Percentiles rank a stretch among this genome's conserved stretches.
Evolutionary conservation across 2,113 vertebrate species (phyloP).

Genomic region (Nematolebias whitei): DNA sequence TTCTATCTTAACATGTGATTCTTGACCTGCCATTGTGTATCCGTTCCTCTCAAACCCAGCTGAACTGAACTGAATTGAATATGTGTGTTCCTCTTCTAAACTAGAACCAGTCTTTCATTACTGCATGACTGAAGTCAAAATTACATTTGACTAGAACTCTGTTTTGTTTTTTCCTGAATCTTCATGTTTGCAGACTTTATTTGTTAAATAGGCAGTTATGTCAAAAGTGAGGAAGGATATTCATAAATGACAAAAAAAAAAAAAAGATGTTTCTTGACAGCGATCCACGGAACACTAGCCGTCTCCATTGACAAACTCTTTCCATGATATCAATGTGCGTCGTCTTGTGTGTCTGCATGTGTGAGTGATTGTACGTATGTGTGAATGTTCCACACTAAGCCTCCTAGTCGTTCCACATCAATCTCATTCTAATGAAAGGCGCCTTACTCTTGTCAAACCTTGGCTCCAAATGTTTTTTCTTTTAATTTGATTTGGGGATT

Average conservation of each 20-base stretch:
- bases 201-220: conserved; percentile 63
- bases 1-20: no score
- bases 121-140: conserved; percentile 47
- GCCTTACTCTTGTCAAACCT: conserved; percentile 70
- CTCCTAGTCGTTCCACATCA: conserved; percentile 71
- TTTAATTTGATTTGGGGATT: conserved; percentile 72
- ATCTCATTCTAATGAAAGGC: conserved; percentile 71
- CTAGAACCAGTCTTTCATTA: conserved; percentile 57
- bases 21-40: no score
- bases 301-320: conserved; percentile 62
- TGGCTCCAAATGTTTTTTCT: conserved; percentile 59
- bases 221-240: conserved; percentile 60
- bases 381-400: conserved; percentile 66
- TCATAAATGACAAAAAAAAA: conserved; percentile 52
- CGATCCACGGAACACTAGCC: conserved; percentile 46
- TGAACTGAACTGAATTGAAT: no score
- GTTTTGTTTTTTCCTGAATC: conserved; percentile 5
- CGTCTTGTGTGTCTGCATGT: conserved; percentile 50
- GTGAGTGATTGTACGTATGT: conserved; percentile 52
- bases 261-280: conserved; percentile 59
- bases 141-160: conserved; percentile 44
- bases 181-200: conserved; percentile 49
- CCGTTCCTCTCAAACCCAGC: no score
- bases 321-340: conserved; percentile 71
- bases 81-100: conserved; percentile 52